phyloP scores from a whole-genome alignment of 1,140 invertebrate species.

The Ridgeia piscesae region DNA sequence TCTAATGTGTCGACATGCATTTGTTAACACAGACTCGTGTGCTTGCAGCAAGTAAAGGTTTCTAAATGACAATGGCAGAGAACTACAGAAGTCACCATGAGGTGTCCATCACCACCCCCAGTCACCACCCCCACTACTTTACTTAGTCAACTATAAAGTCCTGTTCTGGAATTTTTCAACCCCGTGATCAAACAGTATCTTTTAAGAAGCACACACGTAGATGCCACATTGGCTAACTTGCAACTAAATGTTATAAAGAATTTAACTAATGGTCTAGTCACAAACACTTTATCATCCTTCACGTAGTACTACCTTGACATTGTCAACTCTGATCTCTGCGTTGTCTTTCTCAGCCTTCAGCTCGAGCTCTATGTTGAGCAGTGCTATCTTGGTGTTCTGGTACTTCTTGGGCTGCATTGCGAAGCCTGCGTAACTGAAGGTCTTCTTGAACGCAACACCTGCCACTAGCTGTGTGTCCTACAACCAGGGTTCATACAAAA shows the following conservation, averaged over 20 bases:
- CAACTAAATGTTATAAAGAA: not conserved
- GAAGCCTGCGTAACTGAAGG: constrained; percentile 99
- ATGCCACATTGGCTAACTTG: not conserved
- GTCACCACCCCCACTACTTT: not conserved
- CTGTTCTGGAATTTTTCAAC: too few species aligned
- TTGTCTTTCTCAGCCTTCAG: constrained; percentile 97
- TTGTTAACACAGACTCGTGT: not conserved
- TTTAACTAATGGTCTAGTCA: not conserved
- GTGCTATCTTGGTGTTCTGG: constrained; percentile 88
- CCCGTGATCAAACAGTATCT: too few species aligned
- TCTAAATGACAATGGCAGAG: not conserved
- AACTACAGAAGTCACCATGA: too few species aligned
- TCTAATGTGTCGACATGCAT: not conserved
- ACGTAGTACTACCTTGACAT: constrained; percentile 74
- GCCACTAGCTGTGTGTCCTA: constrained; percentile 86
- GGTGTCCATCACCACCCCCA: not conserved
- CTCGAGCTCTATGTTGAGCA: constrained; percentile 97
- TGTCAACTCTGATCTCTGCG: constrained; percentile 93
- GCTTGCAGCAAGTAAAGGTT: not conserved
- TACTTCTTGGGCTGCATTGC: constrained; percentile 99
- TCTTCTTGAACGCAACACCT: constrained; percentile 99
- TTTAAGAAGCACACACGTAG: not conserved
- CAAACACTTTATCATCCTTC: too few species aligned
- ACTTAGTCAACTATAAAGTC: not conserved
- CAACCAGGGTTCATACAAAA: constrained; percentile 28